These are phyloP conservation scores for Acanthochromis polyacanthus DNA, from an alignment of 2,113 vertebrate genomes.

Conservation along the genomic window DNA sequence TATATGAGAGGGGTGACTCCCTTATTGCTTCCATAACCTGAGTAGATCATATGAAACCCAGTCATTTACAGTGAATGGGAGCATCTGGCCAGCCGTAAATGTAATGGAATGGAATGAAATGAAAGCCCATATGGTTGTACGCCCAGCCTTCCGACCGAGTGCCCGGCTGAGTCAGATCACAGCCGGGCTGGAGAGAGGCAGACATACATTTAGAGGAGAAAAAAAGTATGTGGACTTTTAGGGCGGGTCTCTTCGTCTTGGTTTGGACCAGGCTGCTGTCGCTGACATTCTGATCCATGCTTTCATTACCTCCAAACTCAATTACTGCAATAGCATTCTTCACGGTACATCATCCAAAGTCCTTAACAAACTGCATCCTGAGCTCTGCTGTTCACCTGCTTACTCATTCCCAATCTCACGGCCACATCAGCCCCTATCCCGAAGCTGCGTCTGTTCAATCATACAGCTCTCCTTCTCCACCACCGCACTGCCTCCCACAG, in stretches of 20 bases:
- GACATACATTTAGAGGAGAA: neutral
- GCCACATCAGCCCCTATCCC: neutral
- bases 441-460: neutral
- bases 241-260: slow-evolving; percentile 9
- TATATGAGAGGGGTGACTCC: slow-evolving; percentile 74
- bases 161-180: slow-evolving; percentile 43
- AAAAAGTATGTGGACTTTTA: slow-evolving; percentile 8
- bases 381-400: neutral
- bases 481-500: neutral
- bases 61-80: slow-evolving; percentile 79
- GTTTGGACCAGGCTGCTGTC: neutral
- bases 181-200: neutral
- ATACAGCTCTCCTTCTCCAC: neutral
- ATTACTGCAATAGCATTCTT: slow-evolving; percentile 5
- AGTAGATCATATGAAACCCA: slow-evolving; percentile 77
- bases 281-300: slow-evolving; percentile 7
- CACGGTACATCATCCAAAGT: neutral
- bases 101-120: slow-evolving; percentile 78
- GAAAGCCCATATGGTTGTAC: slow-evolving; percentile 63
- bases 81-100: slow-evolving; percentile 78
- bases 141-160: slow-evolving; percentile 6
- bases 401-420: neutral
- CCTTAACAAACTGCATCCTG: slow-evolving; percentile 10
- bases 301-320: slow-evolving; percentile 27
- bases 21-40: slow-evolving; percentile 81